Percentiles rank a stretch among this genome's conserved stretches.
These are phyloP conservation scores for Carapus acus DNA, from an alignment of 2,797 vertebrate genomes.

Conservation along the genomic window DNA sequence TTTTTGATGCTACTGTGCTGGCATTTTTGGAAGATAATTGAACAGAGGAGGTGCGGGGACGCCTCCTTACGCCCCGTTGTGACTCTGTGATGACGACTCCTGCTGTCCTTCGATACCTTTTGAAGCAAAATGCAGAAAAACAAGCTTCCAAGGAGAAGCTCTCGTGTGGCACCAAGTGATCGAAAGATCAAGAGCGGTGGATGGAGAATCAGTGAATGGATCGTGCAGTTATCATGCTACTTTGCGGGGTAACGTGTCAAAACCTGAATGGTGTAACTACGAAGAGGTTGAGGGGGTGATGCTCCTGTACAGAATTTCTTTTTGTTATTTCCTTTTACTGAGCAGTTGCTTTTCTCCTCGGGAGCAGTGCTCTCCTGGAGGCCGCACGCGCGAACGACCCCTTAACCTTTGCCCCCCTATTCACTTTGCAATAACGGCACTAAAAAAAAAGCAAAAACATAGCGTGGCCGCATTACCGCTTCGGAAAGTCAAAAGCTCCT, in stretches of 20 bases:
- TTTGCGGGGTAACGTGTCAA: conserved; percentile 23
- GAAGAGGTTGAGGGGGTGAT: conserved; percentile 21
- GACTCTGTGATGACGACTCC: conserved; percentile 42
- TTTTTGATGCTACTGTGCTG: conserved; percentile 27
- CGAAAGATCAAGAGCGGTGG: background rate
- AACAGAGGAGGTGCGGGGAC: conserved; percentile 61
- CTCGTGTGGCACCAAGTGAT: conserved; percentile 10
- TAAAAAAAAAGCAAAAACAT: conserved; percentile 29
- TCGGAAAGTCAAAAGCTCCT: conserved; percentile 49
- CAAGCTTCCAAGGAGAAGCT: conserved; percentile 7
- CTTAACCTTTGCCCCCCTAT: conserved; percentile 37
- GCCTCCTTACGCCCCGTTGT: conserved; percentile 44
- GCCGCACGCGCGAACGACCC: conserved; percentile 32
- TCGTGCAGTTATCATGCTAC: conserved; percentile 5
- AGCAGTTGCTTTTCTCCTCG: conserved; percentile 35
- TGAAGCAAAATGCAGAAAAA: conserved; percentile 26
- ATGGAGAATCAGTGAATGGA: background rate
- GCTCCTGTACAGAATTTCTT: conserved; percentile 36
- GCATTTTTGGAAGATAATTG: conserved; percentile 56
- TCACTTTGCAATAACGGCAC: conserved; percentile 64
- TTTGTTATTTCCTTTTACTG: conserved; percentile 10
- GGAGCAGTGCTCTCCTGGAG: conserved; percentile 68
- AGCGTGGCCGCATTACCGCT: conserved; percentile 48
- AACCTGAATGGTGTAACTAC: too few relatives aligned
- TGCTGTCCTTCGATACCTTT: conserved; percentile 29